Percentiles rank a stretch among this genome's conserved stretches.
Conservation (phyloP, 2,113 vertebrate genomes). For the Pyrgilauda ruficollis region DNA sequence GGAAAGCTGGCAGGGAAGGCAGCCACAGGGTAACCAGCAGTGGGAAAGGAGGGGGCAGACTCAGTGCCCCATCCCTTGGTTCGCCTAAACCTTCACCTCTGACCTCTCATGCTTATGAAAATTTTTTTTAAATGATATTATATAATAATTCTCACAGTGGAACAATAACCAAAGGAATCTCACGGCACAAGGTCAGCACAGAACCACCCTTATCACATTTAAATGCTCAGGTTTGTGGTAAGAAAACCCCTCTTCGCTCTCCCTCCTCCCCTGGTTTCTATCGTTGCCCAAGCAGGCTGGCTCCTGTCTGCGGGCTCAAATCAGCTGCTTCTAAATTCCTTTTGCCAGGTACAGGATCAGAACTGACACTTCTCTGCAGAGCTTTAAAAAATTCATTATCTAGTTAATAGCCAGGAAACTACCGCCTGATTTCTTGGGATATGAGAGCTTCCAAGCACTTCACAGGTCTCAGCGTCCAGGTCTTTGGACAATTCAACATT, state of each 20-base stretch:
- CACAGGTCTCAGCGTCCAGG: rapidly evolving
- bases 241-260: not conserved
- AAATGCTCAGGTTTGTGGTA: not conserved
- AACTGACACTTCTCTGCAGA: not conserved
- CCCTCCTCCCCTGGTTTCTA: not conserved
- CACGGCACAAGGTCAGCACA: not conserved
- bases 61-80: not conserved
- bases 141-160: not conserved
- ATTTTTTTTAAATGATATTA: not conserved
- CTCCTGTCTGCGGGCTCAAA: not conserved
- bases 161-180: not conserved
- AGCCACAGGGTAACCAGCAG: rapidly evolving
- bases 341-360: not conserved
- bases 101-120: not conserved
- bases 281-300: not conserved
- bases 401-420: not conserved
- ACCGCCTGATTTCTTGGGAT: not conserved
- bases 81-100: not conserved
- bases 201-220: not conserved
- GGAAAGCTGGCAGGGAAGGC: not conserved
- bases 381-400: not conserved
- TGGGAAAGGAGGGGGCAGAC: not conserved
- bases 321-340: not conserved
- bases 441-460: too few species aligned
- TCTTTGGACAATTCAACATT: not conserved